Evolutionary conservation across 1,140 invertebrate species (phyloP), one percentile per base, ranked within the genome.

Genomic region (Dendroctonus ponderosae): DNA sequence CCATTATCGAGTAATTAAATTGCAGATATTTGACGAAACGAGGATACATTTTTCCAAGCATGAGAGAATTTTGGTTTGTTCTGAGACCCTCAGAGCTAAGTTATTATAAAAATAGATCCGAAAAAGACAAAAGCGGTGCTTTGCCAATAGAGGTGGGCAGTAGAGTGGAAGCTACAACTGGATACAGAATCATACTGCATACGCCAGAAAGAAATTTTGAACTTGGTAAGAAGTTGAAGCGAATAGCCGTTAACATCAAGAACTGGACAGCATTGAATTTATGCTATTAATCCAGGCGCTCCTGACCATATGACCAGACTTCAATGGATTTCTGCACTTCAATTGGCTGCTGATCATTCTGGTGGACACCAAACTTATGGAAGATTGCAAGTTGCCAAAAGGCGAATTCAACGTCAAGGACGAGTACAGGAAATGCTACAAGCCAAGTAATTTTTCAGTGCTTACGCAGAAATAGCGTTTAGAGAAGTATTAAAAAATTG

Each of bases 31-130:
- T 91, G 43, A 82, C 85, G 70, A 92, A 91, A 76, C 85, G 85
- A 70, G 89, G 90, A 2, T 90, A 89, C 71, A 81, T 91, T 6
- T 77, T 92, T 56, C 89, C 88, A 7, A 89, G 86, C 1, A 86
- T 90, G 80, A 82, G 86, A n/a, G 89, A 90, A 66, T 87, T 89
- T 74, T 91, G 89, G 87, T 91, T 91, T 76, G 88, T 92, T 3
- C 78, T 93, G 5, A 85, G 87, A 62, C 89, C 90, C 5, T 86
- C 84, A 15, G 85, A 88, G 68, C 79, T 92, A n/a, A 83, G 82
- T 0, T 92, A 91, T 75, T 92, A 87, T 77, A 89, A 89, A 77
- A 85, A 84, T 72, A 84, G 85, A 6, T 84, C 86, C 5, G 87
- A 91, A 76, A 89, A 86, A 71, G 88, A 91, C 26, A 80, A 85